Percentiles rank a stretch among this genome's conserved stretches.
Conservation (phyloP, 2,797 vertebrate genomes). For the Crocodylus rhombifer region DNA sequence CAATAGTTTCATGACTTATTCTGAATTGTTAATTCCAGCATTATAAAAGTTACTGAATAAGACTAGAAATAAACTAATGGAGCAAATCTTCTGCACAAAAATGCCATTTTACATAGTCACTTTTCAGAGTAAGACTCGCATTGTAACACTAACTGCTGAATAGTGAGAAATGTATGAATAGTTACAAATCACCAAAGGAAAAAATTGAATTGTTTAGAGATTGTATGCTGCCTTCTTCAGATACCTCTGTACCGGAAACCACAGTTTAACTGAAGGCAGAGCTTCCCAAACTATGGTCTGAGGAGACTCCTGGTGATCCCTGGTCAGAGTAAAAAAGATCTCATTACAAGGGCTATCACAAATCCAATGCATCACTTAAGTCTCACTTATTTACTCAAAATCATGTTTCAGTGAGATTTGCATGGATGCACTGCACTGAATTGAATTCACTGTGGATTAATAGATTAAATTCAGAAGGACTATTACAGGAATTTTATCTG, state of each 20-base stretch:
- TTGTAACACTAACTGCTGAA: neutral
- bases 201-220: neutral
- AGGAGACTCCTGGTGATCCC: neutral
- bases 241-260: neutral
- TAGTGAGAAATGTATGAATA: neutral
- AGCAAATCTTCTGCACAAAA: neutral
- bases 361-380: neutral
- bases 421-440: neutral
- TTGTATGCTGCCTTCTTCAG: neutral
- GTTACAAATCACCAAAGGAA: neutral
- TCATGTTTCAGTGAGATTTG: neutral
- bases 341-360: neutral
- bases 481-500: neutral
- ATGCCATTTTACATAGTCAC: neutral
- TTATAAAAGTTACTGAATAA: neutral
- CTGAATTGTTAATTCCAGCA: neutral
- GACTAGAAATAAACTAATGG: neutral
- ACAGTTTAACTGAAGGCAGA: neutral
- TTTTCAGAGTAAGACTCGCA: neutral
- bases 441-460: neutral
- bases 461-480: neutral
- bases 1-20: neutral
- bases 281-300: neutral
- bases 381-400: neutral
- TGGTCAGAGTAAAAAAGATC: neutral